These are phyloP conservation scores for Trichogramma pretiosum DNA, from an alignment of 1,140 invertebrate genomes.

Conservation along the genomic window DNA sequence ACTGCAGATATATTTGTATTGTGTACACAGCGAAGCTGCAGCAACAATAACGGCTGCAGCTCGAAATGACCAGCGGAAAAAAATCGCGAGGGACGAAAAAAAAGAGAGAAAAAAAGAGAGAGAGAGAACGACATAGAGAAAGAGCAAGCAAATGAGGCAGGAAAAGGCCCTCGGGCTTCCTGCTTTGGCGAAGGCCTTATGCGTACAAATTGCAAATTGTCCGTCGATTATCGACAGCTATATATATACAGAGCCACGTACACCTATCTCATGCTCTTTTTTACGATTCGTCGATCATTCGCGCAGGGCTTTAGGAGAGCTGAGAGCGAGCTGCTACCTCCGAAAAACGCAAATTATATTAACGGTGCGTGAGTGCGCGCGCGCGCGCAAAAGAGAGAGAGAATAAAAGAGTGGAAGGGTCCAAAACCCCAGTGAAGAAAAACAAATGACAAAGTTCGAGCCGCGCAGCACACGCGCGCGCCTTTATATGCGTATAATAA, in stretches of 20 bases:
- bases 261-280: no score
- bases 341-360: no score
- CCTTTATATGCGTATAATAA: constrained; percentile 22
- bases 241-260: no score
- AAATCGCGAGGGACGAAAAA: no score
- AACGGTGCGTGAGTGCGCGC: not conserved
- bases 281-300: constrained; percentile 4
- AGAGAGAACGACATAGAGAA: not conserved
- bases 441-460: constrained; percentile 29
- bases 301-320: no score
- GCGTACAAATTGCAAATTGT: constrained; percentile 17
- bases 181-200: not conserved
- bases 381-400: no score
- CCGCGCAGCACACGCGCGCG: constrained; percentile 5
- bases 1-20: no score
- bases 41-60: no score
- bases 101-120: not conserved
- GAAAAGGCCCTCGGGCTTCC: constrained; percentile 6
- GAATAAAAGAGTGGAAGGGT: no score
- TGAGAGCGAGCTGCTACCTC: no score
- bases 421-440: not conserved
- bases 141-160: constrained; percentile 3
- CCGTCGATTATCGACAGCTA: constrained; percentile 18
- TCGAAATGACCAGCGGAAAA: no score
- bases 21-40: no score